Conservation (phyloP, 1,140 invertebrate genomes). For the Cephus cinctus region DNA sequence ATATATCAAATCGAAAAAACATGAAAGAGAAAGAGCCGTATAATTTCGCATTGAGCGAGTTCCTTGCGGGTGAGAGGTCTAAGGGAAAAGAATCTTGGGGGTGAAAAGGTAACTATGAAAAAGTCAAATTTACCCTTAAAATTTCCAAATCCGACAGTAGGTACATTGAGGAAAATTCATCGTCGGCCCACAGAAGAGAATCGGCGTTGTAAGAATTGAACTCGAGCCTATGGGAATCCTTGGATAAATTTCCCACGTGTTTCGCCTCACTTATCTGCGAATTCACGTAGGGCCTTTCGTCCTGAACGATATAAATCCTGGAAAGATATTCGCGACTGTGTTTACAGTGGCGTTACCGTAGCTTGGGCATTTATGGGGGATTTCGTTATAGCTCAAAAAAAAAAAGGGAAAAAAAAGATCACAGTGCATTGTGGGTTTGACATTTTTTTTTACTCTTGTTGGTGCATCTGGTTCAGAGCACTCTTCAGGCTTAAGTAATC, state of each 20-base stretch:
- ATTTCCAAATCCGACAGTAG: conserved; percentile 10
- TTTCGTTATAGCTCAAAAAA: no score
- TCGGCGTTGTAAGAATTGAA: conserved; percentile 2
- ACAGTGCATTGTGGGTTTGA: no score
- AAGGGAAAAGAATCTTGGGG: no score
- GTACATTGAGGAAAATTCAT: background rate
- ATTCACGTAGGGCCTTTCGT: conserved; percentile 3
- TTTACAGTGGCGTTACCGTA: no score
- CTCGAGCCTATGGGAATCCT: no score
- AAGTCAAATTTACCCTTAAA: conserved; percentile 8
- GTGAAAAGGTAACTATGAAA: no score
- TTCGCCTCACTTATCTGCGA: conserved; percentile 3
- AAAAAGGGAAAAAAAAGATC: no score
- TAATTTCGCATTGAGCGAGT: no score
- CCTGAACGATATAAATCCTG: conserved; percentile 10
- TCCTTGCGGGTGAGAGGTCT: no score
- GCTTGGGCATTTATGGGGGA: no score
- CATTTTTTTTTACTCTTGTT: conserved; percentile 14
- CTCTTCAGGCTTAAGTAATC: conserved; percentile 27
- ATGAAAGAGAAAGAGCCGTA: no score
- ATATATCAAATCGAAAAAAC: no score
- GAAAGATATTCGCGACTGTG: background rate
- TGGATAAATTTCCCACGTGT: background rate
- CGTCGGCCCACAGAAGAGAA: background rate
- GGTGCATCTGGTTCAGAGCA: conserved; percentile 23